phyloP scores from a whole-genome alignment of 2,113 vertebrate genomes.

The Nesospiza acunhae region DNA sequence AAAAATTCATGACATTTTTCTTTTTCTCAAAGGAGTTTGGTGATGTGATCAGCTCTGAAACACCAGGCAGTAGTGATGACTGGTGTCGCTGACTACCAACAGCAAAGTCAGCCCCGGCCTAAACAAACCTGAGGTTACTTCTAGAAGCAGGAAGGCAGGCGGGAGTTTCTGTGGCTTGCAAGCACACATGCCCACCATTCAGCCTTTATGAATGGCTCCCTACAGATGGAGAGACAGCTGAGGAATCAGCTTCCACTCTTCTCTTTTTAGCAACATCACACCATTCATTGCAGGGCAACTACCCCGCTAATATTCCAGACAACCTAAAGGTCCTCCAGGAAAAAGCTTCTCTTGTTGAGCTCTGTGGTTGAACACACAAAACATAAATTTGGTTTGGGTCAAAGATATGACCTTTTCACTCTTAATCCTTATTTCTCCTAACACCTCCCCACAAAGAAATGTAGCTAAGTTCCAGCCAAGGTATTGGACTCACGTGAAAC shows the following conservation, averaged over 20 bases:
- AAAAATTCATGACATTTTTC: neutral
- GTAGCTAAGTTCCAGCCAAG: neutral
- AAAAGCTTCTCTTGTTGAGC: neutral
- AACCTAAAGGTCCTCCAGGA: neutral
- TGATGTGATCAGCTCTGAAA: conserved; percentile 17
- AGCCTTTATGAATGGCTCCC: conserved; percentile 55
- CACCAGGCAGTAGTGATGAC: neutral
- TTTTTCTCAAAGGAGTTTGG: neutral
- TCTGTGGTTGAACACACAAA: neutral
- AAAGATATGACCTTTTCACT: neutral
- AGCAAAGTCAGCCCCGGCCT: neutral
- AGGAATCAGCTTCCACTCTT: neutral
- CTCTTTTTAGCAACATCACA: neutral
- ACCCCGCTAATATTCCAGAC: neutral
- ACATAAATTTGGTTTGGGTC: neutral
- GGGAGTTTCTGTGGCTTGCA: conserved; percentile 16
- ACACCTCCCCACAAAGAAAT: neutral
- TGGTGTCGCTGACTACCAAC: neutral
- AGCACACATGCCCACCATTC: neutral
- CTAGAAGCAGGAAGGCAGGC: conserved; percentile 54
- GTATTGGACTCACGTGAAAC: neutral
- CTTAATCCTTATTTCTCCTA: neutral
- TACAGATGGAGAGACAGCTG: conserved; percentile 10
- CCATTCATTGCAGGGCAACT: neutral
- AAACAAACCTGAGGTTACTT: conserved; percentile 31